phyloP scores from a whole-genome alignment of 2,797 vertebrate species.

The Oreortyx pictus region DNA sequence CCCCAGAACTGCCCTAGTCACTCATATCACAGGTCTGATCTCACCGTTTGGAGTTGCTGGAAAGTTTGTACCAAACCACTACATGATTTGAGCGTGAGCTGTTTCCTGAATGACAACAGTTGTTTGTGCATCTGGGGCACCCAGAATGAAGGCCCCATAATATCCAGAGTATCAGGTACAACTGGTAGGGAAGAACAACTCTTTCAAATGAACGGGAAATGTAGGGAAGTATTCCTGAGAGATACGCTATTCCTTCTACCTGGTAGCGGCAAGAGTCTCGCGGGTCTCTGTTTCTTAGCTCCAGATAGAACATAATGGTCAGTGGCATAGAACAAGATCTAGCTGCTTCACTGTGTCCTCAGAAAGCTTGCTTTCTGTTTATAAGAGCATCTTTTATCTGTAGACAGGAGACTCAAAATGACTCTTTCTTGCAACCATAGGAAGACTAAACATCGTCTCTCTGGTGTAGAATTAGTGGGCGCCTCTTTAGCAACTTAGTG shows the following conservation, averaged over 20 bases:
- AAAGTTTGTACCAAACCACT: background rate
- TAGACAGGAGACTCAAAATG: background rate
- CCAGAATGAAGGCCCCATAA: background rate
- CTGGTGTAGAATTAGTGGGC: background rate
- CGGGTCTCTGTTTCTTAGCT: background rate
- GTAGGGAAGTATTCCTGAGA: background rate
- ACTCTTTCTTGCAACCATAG: background rate
- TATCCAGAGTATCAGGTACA: background rate
- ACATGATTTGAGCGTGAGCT: background rate
- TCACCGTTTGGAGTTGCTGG: background rate
- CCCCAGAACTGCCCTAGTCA: background rate
- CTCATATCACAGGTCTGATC: background rate
- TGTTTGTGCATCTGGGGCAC: background rate
- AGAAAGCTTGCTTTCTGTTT: background rate
- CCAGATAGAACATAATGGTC: background rate
- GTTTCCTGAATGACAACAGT: background rate
- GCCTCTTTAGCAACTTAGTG: background rate
- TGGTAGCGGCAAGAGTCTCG: background rate
- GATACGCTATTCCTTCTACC: accelerated
- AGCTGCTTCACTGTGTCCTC: background rate
- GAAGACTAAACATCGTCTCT: background rate
- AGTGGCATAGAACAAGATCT: background rate
- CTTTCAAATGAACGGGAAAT: background rate
- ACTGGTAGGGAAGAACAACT: background rate
- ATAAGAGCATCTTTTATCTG: background rate